Percentiles rank a stretch among this genome's conserved stretches.
Conservation (phyloP, 37 sponge, comb jelly and placozoan species). For the Cladorhizidae sp. region DNA sequence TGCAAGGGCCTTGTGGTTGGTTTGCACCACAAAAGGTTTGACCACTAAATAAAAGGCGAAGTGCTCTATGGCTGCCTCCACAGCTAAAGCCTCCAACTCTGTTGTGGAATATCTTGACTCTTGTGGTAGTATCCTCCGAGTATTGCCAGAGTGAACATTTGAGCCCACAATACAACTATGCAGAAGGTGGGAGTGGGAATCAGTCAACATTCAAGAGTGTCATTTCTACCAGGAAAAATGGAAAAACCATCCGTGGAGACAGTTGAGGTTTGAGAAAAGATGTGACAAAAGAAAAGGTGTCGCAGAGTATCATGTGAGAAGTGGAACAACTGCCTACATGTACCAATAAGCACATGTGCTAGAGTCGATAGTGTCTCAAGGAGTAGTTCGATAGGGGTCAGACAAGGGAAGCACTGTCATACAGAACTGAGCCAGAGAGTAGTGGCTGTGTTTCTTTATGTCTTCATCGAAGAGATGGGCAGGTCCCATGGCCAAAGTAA, state of each 20-base stretch:
- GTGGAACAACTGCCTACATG: no score
- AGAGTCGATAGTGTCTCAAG: neutral
- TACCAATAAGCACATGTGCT: neutral
- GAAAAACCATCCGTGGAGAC: neutral
- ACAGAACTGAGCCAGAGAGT: neutral
- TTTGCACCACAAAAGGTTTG: no score
- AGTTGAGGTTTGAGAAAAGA: neutral
- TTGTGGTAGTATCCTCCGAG: no score
- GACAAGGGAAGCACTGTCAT: neutral
- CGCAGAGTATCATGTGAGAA: neutral
- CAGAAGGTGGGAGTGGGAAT: neutral
- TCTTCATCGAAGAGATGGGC: neutral
- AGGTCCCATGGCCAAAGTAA: neutral
- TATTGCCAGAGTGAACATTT: slow-evolving; percentile 4
- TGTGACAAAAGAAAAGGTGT: slow-evolving; percentile 1
- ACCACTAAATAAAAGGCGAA: no score
- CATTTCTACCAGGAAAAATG: neutral
- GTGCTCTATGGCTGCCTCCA: no score
- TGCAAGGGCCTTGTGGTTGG: no score
- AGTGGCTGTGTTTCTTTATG: neutral
- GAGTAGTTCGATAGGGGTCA: slow-evolving; percentile 3
- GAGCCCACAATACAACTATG: slow-evolving; percentile 4
- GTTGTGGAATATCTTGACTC: no score
- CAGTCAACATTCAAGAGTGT: slow-evolving; percentile 4
- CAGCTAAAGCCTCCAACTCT: neutral